Percentiles rank a stretch among this genome's conserved stretches.
These are phyloP conservation scores for Heteractis magnifica DNA, from an alignment of 92 coral and sea anemone species.

Conservation along the genomic window DNA sequence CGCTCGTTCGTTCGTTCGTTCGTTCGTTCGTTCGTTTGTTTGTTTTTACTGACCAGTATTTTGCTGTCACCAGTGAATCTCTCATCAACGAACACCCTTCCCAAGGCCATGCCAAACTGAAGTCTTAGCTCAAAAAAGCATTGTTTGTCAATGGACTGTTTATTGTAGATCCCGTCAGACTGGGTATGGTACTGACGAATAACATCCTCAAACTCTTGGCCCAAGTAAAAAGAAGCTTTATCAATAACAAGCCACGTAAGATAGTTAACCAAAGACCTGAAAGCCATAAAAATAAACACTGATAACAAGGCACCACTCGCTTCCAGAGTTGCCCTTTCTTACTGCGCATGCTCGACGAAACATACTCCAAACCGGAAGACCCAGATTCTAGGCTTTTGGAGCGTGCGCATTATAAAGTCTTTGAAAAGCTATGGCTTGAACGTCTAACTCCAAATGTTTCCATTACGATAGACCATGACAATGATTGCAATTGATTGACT, in stretches of 20 bases:
- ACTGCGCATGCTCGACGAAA: neutral
- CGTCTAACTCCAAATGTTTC: too few relatives aligned
- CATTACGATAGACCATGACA: too few relatives aligned
- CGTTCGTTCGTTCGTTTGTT: neutral
- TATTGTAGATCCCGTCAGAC: neutral
- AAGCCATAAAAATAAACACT: neutral
- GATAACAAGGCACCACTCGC: neutral
- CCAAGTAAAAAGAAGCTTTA: neutral
- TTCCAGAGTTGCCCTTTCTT: neutral
- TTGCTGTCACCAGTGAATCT: conserved; percentile 61
- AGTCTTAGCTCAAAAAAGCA: conserved; percentile 47
- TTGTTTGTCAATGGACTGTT: neutral
- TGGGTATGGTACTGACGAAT: neutral
- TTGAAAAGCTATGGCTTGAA: too few relatives aligned
- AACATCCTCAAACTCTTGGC: neutral
- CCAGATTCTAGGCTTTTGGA: too few relatives aligned
- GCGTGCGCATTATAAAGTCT: too few relatives aligned
- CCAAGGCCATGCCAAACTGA: conserved; percentile 57
- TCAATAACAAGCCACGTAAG: neutral
- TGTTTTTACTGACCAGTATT: conserved; percentile 48
- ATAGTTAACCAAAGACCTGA: neutral
- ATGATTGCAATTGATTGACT: too few relatives aligned
- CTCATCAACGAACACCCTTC: conserved; percentile 64
- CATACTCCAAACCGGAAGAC: too few relatives aligned
- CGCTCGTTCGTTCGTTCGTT: neutral